Percentiles rank a stretch among this genome's conserved stretches.
phyloP scores from a whole-genome alignment of 1,140 invertebrate species.

The Tribolium madens region DNA sequence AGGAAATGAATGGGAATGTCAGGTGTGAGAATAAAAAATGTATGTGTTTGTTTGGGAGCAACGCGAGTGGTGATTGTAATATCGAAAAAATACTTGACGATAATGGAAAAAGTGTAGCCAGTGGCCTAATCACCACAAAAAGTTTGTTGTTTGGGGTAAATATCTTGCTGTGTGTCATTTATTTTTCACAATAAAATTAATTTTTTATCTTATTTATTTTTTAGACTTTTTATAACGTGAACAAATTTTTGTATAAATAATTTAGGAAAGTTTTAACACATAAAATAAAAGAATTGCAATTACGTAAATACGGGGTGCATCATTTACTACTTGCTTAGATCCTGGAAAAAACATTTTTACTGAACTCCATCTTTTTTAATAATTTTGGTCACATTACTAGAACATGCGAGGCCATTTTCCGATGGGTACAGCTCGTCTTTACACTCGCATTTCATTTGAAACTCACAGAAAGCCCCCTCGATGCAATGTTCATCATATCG shows the following conservation, averaged over 20 bases:
- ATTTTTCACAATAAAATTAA: background rate
- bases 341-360: background rate
- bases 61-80: background rate
- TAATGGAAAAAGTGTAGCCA: background rate
- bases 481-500: constrained; percentile 61
- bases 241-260: too few relatives aligned
- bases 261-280: background rate
- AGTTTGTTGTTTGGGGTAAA: background rate
- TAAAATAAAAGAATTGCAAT: background rate
- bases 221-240: too few relatives aligned
- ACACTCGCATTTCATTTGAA: constrained; percentile 58
- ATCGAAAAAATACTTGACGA: constrained; percentile 9
- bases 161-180: background rate
- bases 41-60: constrained; percentile 4
- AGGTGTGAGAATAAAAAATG: background rate
- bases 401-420: constrained; percentile 53
- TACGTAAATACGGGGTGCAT: background rate
- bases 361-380: background rate
- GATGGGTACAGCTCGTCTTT: constrained; percentile 52
- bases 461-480: constrained; percentile 58
- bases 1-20: constrained; percentile 5
- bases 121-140: background rate
- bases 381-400: constrained; percentile 46
- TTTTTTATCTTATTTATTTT: too few relatives aligned
- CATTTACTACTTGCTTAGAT: background rate